These are phyloP conservation scores for Hetaerina americana DNA, from an alignment of 1,140 invertebrate species.

Conservation along the genomic window DNA sequence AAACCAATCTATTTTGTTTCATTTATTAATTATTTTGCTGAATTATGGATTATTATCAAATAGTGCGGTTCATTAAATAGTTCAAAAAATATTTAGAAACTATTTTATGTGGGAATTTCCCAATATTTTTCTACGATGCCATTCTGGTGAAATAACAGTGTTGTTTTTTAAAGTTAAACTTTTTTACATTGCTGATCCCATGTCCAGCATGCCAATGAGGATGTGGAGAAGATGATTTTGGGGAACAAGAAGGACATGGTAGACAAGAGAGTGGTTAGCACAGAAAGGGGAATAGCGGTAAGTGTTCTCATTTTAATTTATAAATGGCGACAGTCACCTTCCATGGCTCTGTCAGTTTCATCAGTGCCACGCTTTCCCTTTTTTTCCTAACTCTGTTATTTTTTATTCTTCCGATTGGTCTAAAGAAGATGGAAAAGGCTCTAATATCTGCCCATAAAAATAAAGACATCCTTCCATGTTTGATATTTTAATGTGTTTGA, in stretches of 20 bases:
- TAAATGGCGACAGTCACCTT: too few species aligned
- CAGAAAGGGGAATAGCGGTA: slow-evolving; percentile 76
- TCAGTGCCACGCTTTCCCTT: too few species aligned
- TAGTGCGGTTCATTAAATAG: not conserved
- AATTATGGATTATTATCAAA: not conserved
- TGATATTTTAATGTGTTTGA: too few species aligned
- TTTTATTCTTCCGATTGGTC: too few species aligned
- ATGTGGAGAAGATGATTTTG: slow-evolving; percentile 99
- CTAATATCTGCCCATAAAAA: too few species aligned
- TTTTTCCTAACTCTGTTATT: too few species aligned
- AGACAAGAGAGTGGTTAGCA: slow-evolving; percentile 86
- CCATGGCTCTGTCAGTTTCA: too few species aligned
- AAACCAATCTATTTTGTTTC: too few species aligned
- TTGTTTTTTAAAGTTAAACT: slow-evolving; percentile 11
- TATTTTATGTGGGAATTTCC: not conserved
- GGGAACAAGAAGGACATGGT: slow-evolving; percentile 99
- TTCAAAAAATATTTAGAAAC: not conserved
- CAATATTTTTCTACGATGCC: not conserved
- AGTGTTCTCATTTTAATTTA: too few species aligned
- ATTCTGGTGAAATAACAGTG: slow-evolving; percentile 5
- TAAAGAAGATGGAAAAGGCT: too few species aligned
- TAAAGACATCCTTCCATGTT: too few species aligned
- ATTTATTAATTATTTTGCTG: not conserved
- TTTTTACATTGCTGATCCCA: too few species aligned
- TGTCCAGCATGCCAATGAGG: slow-evolving; percentile 91